phyloP scores from a whole-genome alignment of 2,888 invertebrate genomes.

The Ditula angustiorana region DNA sequence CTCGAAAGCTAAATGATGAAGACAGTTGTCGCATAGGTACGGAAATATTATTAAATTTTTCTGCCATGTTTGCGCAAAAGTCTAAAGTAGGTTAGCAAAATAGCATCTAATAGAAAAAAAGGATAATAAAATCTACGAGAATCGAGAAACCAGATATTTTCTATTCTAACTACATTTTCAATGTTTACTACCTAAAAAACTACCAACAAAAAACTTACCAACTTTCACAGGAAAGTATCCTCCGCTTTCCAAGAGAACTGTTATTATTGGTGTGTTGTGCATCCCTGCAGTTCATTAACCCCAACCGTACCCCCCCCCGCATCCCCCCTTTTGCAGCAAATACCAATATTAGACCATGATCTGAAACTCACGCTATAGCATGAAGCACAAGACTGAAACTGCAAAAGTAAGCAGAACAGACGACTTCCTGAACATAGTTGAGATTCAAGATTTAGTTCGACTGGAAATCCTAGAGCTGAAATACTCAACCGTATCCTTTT shows the following conservation, averaged over 20 bases:
- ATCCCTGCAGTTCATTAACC: constrained; percentile 77
- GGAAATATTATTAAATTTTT: too few species aligned
- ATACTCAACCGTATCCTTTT: constrained; percentile 1
- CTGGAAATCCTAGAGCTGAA: neutral
- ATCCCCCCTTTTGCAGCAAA: constrained; percentile 39
- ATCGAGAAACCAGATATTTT: too few species aligned
- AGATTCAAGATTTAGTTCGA: constrained; percentile 36
- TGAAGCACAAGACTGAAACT: constrained; percentile 32
- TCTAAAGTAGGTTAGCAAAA: too few species aligned
- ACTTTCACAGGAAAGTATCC: neutral
- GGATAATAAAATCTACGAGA: too few species aligned
- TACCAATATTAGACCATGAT: constrained; percentile 7
- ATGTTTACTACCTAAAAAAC: too few species aligned
- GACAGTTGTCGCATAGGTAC: too few species aligned
- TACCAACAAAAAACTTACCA: too few species aligned
- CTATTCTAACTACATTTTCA: too few species aligned
- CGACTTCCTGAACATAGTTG: constrained; percentile 11
- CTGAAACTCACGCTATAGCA: constrained; percentile 17
- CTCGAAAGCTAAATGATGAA: too few species aligned
- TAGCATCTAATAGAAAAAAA: too few species aligned
- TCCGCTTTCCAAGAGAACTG: constrained; percentile 39
- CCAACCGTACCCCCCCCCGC: constrained; percentile 48
- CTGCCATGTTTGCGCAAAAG: too few species aligned
- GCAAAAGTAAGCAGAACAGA: constrained; percentile 6
- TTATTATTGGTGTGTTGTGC: constrained; percentile 71